Conservation (phyloP, 2,888 invertebrate genomes). For the Selenia dentaria region DNA sequence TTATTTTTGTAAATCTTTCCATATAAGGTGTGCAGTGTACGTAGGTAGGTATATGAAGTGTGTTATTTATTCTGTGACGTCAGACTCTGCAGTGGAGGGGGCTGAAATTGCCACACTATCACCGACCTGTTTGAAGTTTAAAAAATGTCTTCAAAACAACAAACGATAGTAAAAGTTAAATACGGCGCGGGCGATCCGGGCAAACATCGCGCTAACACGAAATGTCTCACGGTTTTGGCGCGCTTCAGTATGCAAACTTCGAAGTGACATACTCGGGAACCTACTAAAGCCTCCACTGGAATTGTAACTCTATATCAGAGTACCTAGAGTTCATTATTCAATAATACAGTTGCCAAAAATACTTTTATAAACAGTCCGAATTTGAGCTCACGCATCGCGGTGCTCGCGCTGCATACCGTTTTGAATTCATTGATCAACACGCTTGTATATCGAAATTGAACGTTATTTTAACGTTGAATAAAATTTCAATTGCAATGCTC, state of each 20-base stretch:
- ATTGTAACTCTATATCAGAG: constrained; percentile 8
- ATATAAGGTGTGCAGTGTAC: too few species aligned
- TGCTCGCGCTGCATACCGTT: constrained; percentile 59
- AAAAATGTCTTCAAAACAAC: constrained; percentile 23
- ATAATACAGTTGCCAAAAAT: constrained; percentile 25
- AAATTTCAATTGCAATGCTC: too few species aligned
- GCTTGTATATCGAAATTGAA: too few species aligned
- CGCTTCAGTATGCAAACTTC: constrained; percentile 50
- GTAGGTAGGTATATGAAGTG: too few species aligned
- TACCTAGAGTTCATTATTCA: constrained; percentile 29
- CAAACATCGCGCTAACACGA: constrained; percentile 39
- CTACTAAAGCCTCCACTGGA: constrained; percentile 36
- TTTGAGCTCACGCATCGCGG: constrained; percentile 50
- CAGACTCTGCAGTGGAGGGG: too few species aligned
- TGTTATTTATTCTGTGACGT: too few species aligned
- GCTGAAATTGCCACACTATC: too few species aligned
- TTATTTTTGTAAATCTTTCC: too few species aligned
- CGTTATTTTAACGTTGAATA: too few species aligned
- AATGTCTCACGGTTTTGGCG: constrained; percentile 48
- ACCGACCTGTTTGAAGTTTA: too few species aligned
- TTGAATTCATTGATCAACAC: constrained; percentile 62
- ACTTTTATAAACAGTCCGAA: constrained; percentile 59
- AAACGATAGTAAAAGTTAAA: constrained; percentile 60
- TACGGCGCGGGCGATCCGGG: constrained; percentile 28
- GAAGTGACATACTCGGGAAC: constrained; percentile 49